phyloP scores from a whole-genome alignment of 1,140 invertebrate genomes.

The Sogatella furcifera region DNA sequence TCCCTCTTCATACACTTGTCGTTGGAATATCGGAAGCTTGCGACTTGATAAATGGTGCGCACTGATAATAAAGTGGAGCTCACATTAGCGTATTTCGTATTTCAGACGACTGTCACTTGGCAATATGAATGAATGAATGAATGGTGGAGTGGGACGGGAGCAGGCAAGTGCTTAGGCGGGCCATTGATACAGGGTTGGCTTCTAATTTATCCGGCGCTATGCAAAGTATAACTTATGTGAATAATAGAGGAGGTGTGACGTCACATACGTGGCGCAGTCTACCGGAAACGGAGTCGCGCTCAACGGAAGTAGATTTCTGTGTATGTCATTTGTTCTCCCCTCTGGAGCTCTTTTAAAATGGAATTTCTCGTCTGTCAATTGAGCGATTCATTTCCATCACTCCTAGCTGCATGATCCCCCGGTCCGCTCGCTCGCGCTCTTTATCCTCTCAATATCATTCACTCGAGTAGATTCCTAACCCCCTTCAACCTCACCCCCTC shows the following conservation, averaged over 20 bases:
- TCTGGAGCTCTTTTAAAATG: constrained; percentile 2
- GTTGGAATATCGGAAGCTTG: too few species aligned
- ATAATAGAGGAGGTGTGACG: neutral
- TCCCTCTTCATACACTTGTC: too few species aligned
- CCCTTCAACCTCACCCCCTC: neutral
- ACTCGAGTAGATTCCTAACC: constrained; percentile 1
- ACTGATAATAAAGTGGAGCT: too few species aligned
- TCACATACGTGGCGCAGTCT: neutral
- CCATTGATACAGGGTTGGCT: neutral
- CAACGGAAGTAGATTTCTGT: constrained; percentile 2
- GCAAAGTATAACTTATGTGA: neutral
- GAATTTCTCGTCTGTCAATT: constrained; percentile 4
- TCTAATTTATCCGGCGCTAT: constrained; percentile 2
- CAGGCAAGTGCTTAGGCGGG: too few species aligned
- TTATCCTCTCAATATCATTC: constrained; percentile 1
- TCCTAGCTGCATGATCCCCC: neutral
- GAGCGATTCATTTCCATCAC: constrained; percentile 3
- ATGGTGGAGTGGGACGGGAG: too few species aligned
- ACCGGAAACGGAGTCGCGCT: neutral
- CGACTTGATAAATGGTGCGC: too few species aligned
- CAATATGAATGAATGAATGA: too few species aligned
- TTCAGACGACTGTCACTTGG: too few species aligned
- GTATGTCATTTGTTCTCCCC: constrained; percentile 2
- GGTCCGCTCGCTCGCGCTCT: neutral
- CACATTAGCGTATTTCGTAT: too few species aligned